phyloP scores from a whole-genome alignment of 2,113 vertebrate species.

The Sphaerodactylus townsendi region DNA sequence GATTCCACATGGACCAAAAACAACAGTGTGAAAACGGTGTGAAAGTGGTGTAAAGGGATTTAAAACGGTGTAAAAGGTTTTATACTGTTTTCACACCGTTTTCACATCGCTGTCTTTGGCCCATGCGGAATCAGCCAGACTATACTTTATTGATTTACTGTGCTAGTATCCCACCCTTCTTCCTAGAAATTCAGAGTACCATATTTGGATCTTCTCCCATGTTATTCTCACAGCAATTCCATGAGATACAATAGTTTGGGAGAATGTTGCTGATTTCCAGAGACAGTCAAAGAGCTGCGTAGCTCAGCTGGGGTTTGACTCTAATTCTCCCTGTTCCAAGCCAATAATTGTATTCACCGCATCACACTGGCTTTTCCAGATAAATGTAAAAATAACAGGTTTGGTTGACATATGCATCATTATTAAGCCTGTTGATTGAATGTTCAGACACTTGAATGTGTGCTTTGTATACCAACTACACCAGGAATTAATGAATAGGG shows the following conservation, averaged over 20 bases:
- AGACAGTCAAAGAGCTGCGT: neutral
- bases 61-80: too few relatives aligned
- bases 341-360: neutral
- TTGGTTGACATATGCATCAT: neutral
- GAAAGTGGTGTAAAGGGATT: too few relatives aligned
- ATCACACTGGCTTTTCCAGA: neutral
- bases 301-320: neutral
- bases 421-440: neutral
- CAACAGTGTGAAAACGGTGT: too few relatives aligned
- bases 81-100: too few relatives aligned
- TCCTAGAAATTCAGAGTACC: neutral
- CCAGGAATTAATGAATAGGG: too few relatives aligned
- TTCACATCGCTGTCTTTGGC: too few relatives aligned
- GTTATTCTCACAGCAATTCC: neutral
- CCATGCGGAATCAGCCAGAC: too few relatives aligned
- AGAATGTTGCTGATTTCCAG: neutral
- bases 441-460: neutral
- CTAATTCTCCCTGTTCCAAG: neutral
- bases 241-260: neutral
- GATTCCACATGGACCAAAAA: too few relatives aligned
- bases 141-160: neutral
- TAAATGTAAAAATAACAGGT: neutral
- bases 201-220: too few relatives aligned
- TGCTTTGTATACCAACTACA: neutral
- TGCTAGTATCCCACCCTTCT: too few relatives aligned